Conservation (phyloP, 2,113 vertebrate genomes). For the Ailuropoda melanoleuca region DNA sequence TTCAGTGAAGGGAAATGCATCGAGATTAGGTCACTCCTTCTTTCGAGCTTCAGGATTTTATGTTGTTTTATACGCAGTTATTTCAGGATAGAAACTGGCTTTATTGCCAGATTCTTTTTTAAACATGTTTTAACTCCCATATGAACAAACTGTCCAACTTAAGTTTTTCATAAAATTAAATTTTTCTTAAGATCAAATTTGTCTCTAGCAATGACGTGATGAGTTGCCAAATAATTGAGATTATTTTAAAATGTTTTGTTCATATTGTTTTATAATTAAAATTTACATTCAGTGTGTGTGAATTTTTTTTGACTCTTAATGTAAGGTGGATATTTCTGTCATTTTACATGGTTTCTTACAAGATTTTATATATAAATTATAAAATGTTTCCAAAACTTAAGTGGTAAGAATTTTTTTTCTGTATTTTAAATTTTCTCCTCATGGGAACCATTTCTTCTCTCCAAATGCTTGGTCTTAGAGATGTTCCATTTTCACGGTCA, state of each 20-base stretch:
- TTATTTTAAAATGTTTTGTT: constrained; percentile 87
- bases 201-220: constrained; percentile 85
- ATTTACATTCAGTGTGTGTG: constrained; percentile 75
- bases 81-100: constrained; percentile 80
- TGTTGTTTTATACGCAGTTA: constrained; percentile 83
- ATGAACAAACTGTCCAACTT: constrained; percentile 85
- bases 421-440: not conserved
- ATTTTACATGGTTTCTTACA: constrained; percentile 90
- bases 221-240: constrained; percentile 88
- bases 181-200: constrained; percentile 86
- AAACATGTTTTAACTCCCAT: constrained; percentile 85
- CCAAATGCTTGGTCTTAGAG: not conserved
- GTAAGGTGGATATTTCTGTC: constrained; percentile 86
- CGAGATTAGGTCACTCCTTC: constrained; percentile 52
- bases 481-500: not conserved
- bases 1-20: constrained; percentile 71
- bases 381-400: constrained; percentile 85
- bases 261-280: constrained; percentile 88
- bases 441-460: not conserved
- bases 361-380: constrained; percentile 90
- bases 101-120: constrained; percentile 84
- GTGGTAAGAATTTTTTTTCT: constrained; percentile 68
- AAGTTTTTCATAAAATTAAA: constrained; percentile 86
- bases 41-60: constrained; percentile 74
- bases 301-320: constrained; percentile 70